phyloP scores from a whole-genome alignment of 2,113 vertebrate species.

The Tautogolabrus adspersus region DNA sequence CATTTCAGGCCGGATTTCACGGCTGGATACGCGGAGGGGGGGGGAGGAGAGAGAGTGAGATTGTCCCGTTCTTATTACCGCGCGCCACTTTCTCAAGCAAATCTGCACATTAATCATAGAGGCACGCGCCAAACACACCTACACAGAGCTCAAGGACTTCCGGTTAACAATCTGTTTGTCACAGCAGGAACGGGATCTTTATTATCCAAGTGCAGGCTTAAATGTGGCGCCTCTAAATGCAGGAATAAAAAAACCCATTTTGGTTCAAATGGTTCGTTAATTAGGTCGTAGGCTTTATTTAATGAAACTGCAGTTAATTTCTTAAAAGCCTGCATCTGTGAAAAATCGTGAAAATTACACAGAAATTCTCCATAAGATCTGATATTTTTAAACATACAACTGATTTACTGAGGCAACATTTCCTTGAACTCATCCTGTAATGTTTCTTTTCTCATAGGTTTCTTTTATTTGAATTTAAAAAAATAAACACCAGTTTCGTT shows the following conservation, averaged over 20 bases:
- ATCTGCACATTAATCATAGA: conserved; percentile 96
- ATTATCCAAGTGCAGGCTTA: conserved; percentile 7
- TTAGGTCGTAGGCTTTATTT: no score
- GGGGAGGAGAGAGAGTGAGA: conserved; percentile 84
- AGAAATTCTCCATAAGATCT: no score
- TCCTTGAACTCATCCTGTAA: no score
- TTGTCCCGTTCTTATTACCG: conserved; percentile 91
- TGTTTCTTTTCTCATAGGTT: no score
- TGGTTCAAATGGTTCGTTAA: no score
- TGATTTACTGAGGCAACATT: no score
- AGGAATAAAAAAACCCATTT: not conserved
- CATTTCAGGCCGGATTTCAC: conserved; percentile 95
- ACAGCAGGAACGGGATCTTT: conserved; percentile 54
- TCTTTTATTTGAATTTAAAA: no score
- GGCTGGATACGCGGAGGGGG: conserved; percentile 85
- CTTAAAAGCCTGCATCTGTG: not conserved
- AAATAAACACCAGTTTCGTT: no score
- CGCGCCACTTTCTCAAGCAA: conserved; percentile 92
- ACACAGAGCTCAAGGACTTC: conserved; percentile 82
- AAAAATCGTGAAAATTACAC: not conserved
- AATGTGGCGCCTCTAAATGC: not conserved
- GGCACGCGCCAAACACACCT: conserved; percentile 81
- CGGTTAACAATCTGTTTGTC: conserved; percentile 47
- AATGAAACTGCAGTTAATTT: not conserved
- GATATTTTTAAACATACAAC: no score